Conservation (phyloP, 2,888 invertebrate species). For the Sinopyrophorus schimmeli region DNA sequence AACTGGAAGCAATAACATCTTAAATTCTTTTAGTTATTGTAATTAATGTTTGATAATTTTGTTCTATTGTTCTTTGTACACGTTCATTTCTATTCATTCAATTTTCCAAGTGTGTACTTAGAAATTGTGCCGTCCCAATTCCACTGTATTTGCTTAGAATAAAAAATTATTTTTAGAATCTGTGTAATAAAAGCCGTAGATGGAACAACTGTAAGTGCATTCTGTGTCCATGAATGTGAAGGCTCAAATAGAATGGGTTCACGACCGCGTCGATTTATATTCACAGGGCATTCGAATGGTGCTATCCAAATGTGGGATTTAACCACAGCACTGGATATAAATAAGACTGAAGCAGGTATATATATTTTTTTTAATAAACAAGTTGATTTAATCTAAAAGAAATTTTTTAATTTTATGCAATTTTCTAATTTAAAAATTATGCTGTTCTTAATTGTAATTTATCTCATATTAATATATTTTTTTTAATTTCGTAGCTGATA, state of each 20-base stretch:
- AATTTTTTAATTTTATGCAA: too few relatives aligned
- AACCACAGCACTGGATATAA: conserved; percentile 86
- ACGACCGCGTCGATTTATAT: conserved; percentile 81
- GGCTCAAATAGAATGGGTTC: conserved; percentile 93
- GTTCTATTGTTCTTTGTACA: too few relatives aligned
- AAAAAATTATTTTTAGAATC: conserved; percentile 63
- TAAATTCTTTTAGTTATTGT: too few relatives aligned
- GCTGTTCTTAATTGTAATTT: not conserved
- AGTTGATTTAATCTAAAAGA: too few relatives aligned
- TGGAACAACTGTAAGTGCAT: conserved; percentile 89
- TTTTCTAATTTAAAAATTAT: not conserved
- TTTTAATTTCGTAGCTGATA: conserved; percentile 55
- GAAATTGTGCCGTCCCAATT: too few relatives aligned
- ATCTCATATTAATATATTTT: not conserved
- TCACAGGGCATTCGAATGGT: conserved; percentile 92
- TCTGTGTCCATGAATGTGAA: conserved; percentile 97
- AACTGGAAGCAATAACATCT: too few relatives aligned
- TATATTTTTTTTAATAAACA: too few relatives aligned
- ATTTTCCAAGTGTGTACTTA: too few relatives aligned
- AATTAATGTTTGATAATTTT: conserved; percentile 6
- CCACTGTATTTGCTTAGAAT: too few relatives aligned
- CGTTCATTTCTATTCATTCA: too few relatives aligned
- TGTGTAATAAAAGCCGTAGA: conserved; percentile 95
- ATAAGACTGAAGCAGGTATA: conserved; percentile 58
- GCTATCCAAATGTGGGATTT: conserved; percentile 98